phyloP scores from a whole-genome alignment of 92 coral and sea anemone species.

The Parazoanthus atlanticus region DNA sequence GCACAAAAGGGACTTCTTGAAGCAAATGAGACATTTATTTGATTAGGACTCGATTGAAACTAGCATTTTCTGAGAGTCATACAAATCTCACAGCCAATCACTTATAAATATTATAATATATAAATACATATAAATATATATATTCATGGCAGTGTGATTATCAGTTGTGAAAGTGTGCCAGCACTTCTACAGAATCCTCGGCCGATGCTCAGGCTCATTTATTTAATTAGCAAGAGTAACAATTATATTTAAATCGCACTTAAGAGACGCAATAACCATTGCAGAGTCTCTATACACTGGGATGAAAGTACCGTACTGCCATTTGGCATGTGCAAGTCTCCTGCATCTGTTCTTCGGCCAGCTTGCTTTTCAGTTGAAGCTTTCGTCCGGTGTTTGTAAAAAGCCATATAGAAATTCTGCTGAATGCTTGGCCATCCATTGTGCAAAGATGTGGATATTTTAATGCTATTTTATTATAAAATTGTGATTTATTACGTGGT shows the following conservation, averaged over 20 bases:
- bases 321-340: background rate
- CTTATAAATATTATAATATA: conserved; percentile 18
- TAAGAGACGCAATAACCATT: background rate
- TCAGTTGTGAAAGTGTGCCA: background rate
- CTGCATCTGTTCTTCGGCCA: background rate
- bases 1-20: background rate
- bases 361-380: background rate
- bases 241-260: conserved; percentile 39
- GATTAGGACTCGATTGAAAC: background rate
- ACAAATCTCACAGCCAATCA: background rate
- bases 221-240: conserved; percentile 37
- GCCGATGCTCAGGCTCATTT: conserved; percentile 13
- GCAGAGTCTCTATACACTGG: background rate
- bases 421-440: background rate
- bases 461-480: conserved; percentile 39
- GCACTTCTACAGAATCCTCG: conserved; percentile 5
- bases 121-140: background rate
- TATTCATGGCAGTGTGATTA: background rate
- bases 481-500: conserved; percentile 11
- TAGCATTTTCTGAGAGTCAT: background rate
- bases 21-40: background rate
- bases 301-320: background rate
- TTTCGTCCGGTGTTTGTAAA: background rate
- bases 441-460: conserved; percentile 21
- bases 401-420: background rate